These are phyloP conservation scores for Andricus grossulariae DNA, from an alignment of 1,140 invertebrate species.

Conservation along the genomic window DNA sequence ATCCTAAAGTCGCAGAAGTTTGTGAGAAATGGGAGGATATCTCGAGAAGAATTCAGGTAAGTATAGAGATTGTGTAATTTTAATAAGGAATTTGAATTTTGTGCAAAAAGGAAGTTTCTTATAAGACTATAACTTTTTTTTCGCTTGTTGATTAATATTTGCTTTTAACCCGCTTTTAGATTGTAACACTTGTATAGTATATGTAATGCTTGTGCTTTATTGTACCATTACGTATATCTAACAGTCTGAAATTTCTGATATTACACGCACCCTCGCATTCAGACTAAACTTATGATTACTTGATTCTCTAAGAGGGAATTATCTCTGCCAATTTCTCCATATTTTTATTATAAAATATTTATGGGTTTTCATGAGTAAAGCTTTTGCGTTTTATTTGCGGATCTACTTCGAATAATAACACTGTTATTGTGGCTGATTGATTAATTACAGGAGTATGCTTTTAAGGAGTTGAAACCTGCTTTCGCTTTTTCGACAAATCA, in stretches of 20 bases:
- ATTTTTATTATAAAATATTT: not conserved
- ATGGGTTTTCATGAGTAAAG: not conserved
- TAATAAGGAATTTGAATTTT: not conserved
- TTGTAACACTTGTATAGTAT: constrained; percentile 53
- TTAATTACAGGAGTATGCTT: constrained; percentile 12
- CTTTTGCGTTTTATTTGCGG: constrained; percentile 24
- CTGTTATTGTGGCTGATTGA: not conserved
- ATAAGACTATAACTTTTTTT: constrained; percentile 32
- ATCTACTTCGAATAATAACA: not conserved
- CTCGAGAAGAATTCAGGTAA: constrained; percentile 68
- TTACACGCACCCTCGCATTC: not conserved
- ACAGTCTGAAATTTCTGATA: constrained; percentile 31
- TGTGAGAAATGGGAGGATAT: constrained; percentile 71
- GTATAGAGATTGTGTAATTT: constrained; percentile 42
- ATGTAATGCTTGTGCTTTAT: constrained; percentile 62
- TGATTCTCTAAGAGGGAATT: not conserved
- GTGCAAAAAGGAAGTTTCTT: constrained; percentile 33
- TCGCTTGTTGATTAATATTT: constrained; percentile 42
- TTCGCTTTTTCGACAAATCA: constrained; percentile 12
- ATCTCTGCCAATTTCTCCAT: not conserved
- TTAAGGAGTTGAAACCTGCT: not conserved
- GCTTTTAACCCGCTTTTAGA: constrained; percentile 45
- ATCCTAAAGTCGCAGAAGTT: constrained; percentile 70
- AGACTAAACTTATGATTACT: not conserved
- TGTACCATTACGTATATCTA: constrained; percentile 59